These are phyloP conservation scores for Crocuta crocuta DNA, from an alignment of 2,113 vertebrate genomes.

Conservation along the genomic window DNA sequence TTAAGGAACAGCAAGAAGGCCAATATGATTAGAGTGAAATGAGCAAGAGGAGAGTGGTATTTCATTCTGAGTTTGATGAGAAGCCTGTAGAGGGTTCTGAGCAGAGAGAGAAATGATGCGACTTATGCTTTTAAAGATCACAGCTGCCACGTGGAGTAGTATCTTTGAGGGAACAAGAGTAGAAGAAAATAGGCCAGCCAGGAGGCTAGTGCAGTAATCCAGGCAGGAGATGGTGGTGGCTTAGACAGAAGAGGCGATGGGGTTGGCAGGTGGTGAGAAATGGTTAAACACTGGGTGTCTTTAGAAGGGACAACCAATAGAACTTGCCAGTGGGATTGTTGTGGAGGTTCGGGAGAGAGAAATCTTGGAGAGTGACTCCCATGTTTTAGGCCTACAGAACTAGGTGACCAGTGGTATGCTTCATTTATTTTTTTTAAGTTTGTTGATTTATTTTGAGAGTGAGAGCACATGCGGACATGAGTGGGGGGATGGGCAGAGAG, in stretches of 20 bases:
- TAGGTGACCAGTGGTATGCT: not conserved
- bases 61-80: slow-evolving; percentile 21
- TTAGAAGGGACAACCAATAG: not conserved
- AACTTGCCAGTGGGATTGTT: not conserved
- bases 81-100: not conserved
- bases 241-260: not conserved
- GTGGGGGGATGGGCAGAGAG: too few relatives aligned
- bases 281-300: not conserved
- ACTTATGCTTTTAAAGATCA: not conserved
- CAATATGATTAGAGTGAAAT: not conserved
- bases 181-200: not conserved
- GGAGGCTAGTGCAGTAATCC: not conserved
- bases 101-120: not conserved
- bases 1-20: not conserved
- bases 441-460: too few relatives aligned
- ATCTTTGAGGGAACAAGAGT: not conserved
- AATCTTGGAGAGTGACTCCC: not conserved
- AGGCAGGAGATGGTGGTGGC: not conserved
- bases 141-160: not conserved
- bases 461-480: too few relatives aligned
- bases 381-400: not conserved
- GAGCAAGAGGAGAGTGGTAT: not conserved
- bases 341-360: not conserved
- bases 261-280: not conserved
- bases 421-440: not conserved